phyloP scores from a whole-genome alignment of 2,888 invertebrate species.

The Chalcis sispes region DNA sequence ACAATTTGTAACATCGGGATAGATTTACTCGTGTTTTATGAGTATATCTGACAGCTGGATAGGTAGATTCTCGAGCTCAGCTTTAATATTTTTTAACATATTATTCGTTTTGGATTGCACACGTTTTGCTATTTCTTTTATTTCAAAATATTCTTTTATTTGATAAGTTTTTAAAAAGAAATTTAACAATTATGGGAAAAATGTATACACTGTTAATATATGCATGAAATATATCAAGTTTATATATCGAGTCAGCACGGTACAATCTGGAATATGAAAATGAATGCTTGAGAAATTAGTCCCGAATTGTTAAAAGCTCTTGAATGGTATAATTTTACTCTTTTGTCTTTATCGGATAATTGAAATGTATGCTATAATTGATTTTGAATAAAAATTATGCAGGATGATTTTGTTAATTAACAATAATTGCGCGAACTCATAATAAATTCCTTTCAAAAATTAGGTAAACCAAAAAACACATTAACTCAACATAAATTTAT shows the following conservation, averaged over 20 bases:
- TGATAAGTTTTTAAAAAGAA: no score
- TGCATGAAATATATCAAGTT: no score
- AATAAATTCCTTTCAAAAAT: neutral
- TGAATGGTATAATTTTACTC: constrained; percentile 3
- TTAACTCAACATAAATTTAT: neutral
- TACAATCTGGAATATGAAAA: constrained; percentile 2
- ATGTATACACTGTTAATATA: no score
- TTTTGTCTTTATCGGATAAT: constrained; percentile 15
- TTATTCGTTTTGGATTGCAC: no score
- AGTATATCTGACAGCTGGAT: no score
- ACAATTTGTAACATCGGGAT: constrained; percentile 4
- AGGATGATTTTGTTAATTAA: constrained; percentile 13
- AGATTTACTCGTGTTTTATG: no score
- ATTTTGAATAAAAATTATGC: neutral
- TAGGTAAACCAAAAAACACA: neutral
- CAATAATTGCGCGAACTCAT: neutral
- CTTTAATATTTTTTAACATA: no score
- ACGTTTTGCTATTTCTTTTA: no score
- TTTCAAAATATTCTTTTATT: no score
- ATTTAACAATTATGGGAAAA: no score
- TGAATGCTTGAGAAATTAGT: neutral
- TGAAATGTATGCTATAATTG: constrained; percentile 33
- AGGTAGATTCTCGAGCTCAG: no score
- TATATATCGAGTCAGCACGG: no score
- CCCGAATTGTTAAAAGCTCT: neutral